phyloP scores from a whole-genome alignment of 2,113 vertebrate species.

The Actinemys pallida region DNA sequence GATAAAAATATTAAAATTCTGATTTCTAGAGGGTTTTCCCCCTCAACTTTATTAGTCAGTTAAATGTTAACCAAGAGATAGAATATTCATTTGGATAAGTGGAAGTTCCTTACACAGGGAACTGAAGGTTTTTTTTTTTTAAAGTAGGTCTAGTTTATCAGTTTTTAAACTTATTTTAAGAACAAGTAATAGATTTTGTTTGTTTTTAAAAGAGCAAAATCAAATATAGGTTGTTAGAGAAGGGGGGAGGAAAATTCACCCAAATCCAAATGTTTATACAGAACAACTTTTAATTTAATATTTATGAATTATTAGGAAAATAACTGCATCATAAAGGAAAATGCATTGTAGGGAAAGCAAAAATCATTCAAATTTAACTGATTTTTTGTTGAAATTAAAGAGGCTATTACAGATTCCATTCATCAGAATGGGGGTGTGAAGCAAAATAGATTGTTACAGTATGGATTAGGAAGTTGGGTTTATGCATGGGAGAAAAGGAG shows the following conservation, averaged over 20 bases:
- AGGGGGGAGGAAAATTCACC: neutral
- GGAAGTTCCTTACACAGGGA: neutral
- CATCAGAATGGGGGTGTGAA: accelerated
- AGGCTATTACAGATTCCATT: neutral
- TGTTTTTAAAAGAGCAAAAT: neutral
- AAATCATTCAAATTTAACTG: neutral
- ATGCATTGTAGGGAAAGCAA: accelerated
- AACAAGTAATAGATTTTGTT: neutral
- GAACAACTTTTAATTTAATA: neutral
- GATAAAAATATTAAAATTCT: neutral
- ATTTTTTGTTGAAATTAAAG: neutral
- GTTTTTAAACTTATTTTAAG: neutral
- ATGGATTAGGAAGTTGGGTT: neutral
- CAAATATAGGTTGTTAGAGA: constrained; percentile 2
- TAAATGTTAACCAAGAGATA: neutral
- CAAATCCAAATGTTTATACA: neutral
- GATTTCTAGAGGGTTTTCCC: neutral
- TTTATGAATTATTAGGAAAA: neutral
- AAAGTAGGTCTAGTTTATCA: neutral
- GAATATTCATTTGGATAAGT: neutral
- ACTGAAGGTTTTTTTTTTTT: neutral
- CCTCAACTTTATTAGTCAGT: neutral
- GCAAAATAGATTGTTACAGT: neutral
- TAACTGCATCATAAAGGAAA: neutral
- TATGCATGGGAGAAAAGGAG: accelerated